phyloP scores from a whole-genome alignment of 64 coral and sea anemone genomes.

The Catalaphyllia jardinei region DNA sequence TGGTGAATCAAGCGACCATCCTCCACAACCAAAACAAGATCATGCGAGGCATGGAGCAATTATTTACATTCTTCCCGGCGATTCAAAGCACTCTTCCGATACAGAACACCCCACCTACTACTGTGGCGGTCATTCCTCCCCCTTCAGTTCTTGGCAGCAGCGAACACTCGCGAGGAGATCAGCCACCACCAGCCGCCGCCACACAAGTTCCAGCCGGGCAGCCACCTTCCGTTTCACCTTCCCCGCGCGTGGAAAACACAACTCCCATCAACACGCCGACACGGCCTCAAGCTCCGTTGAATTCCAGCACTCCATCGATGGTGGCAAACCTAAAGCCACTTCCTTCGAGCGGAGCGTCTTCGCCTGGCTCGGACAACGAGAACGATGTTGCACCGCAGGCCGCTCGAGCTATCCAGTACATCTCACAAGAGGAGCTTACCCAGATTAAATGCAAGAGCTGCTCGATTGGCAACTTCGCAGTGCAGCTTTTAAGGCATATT shows the following conservation, averaged over 20 bases:
- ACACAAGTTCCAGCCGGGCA: constrained; percentile 42
- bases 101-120: constrained; percentile 22
- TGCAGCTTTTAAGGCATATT: constrained; percentile 77
- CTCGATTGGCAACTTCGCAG: constrained; percentile 91
- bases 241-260: constrained; percentile 57
- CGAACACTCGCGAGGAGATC: constrained; percentile 67
- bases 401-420: constrained; percentile 16
- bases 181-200: constrained; percentile 43
- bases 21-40: constrained; percentile 97
- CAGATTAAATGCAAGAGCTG: constrained; percentile 92
- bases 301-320: constrained; percentile 33
- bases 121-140: constrained; percentile 36
- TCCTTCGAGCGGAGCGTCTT: constrained; percentile 38
- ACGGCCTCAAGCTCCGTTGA: constrained; percentile 52
- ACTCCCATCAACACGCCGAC: constrained; percentile 41
- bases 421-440: constrained; percentile 62
- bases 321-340: constrained; percentile 20
- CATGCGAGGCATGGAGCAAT: constrained; percentile 82
- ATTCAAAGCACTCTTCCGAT: constrained; percentile 56
- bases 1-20: constrained; percentile 97
- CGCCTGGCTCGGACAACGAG: constrained; percentile 41
- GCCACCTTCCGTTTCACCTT: constrained; percentile 12
- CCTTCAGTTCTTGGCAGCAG: constrained; percentile 16
- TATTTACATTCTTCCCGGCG: constrained; percentile 71
- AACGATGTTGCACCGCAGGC: constrained; percentile 45